phyloP scores from a whole-genome alignment of 2,797 vertebrate genomes.

The Echiichthys vipera region DNA sequence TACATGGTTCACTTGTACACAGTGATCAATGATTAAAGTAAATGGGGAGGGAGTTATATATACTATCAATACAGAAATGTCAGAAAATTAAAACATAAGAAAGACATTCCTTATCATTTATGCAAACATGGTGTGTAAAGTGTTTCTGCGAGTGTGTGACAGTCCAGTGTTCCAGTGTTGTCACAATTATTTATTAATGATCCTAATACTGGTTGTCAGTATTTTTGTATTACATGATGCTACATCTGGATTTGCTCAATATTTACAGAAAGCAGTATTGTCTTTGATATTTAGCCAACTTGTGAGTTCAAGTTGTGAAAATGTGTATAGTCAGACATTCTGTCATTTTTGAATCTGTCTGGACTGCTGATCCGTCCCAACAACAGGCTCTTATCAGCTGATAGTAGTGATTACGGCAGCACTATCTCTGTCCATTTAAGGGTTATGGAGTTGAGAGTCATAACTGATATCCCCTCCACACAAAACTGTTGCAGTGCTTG shows the following conservation, averaged over 20 bases:
- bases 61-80: background rate
- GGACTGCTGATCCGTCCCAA: constrained; percentile 51
- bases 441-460: constrained; percentile 62
- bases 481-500: constrained; percentile 48
- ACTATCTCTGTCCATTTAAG: constrained; percentile 70
- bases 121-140: constrained; percentile 5
- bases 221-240: constrained; percentile 11
- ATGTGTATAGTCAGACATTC: constrained; percentile 39
- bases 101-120: background rate
- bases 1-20: constrained; percentile 11
- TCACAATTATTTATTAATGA: background rate
- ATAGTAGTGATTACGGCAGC: constrained; percentile 67
- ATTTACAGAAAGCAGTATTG: constrained; percentile 8
- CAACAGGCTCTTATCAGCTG: constrained; percentile 60
- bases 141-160: no score
- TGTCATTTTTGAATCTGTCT: constrained; percentile 64
- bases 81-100: background rate
- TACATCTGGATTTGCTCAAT: constrained; percentile 18
- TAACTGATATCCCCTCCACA: constrained; percentile 58
- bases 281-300: constrained; percentile 36
- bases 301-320: constrained; percentile 45
- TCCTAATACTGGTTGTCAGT: background rate
- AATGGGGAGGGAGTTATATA: constrained; percentile 5
- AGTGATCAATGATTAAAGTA: constrained; percentile 12
- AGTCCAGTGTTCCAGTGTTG: no score